Conservation (phyloP, 2,113 vertebrate genomes). For the Mesoclemmys tuberculata region DNA sequence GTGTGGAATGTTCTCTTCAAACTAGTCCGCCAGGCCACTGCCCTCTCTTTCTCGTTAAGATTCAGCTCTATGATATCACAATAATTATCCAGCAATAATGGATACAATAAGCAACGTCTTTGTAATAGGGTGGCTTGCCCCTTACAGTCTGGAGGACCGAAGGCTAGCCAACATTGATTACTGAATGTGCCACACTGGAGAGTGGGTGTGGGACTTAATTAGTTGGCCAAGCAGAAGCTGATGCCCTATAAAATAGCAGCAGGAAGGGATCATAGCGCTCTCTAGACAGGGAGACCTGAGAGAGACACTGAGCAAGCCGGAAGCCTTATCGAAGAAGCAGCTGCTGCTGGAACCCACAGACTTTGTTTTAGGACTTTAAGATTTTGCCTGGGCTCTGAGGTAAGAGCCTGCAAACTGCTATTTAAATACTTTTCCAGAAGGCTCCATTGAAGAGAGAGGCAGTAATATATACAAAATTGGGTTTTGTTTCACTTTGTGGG, state of each 20-base stretch:
- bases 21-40: neutral
- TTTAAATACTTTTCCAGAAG: too few relatives aligned
- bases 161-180: neutral
- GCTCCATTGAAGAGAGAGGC: too few relatives aligned
- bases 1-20: neutral
- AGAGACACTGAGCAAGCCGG: neutral
- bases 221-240: neutral
- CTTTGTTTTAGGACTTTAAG: too few relatives aligned
- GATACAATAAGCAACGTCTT: neutral
- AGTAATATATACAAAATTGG: too few relatives aligned
- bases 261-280: neutral
- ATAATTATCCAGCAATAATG: neutral
- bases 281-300: neutral
- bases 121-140: neutral
- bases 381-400: too few relatives aligned
- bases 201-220: neutral
- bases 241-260: neutral
- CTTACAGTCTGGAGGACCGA: neutral
- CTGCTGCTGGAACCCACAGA: too few relatives aligned
- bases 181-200: neutral
- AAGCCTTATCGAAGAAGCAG: too few relatives aligned
- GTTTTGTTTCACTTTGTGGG: too few relatives aligned
- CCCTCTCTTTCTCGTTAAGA: neutral
- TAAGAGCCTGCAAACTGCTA: too few relatives aligned
- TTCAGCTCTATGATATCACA: neutral